Percentiles rank a stretch among this genome's conserved stretches.
Evolutionary conservation across 2,888 invertebrate genomes (phyloP).

Genomic region (Trisateles emortualis): DNA sequence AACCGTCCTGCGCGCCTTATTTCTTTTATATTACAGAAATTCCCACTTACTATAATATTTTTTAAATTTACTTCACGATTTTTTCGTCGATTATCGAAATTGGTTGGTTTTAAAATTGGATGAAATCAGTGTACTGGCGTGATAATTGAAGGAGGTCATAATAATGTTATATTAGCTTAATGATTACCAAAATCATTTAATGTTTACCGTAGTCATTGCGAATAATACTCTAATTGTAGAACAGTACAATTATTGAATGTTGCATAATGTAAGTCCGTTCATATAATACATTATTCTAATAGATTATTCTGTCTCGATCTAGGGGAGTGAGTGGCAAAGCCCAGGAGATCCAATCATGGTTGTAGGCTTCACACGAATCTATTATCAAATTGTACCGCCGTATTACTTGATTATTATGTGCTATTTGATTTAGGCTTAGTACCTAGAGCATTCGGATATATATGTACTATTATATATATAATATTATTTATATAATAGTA

Average conservation of each 20-base stretch:
- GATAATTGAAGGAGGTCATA: no score
- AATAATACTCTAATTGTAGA: no score
- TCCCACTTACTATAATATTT: constrained; percentile 1
- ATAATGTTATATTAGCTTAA: no score
- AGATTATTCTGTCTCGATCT: constrained; percentile 27
- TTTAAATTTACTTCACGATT: background rate
- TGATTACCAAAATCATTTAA: no score
- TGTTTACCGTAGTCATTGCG: background rate
- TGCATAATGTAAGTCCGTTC: background rate
- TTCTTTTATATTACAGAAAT: constrained; percentile 21
- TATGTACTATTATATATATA: no score
- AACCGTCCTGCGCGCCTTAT: constrained; percentile 6
- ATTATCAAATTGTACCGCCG: constrained; percentile 42
- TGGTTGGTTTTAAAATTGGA: no score
- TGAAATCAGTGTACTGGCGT: no score
- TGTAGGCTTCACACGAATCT: constrained; percentile 35
- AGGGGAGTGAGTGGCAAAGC: constrained; percentile 33
- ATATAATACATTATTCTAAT: background rate
- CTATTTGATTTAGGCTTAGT: constrained; percentile 6
- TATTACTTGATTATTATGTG: constrained; percentile 33
- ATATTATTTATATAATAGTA: no score
- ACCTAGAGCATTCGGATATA: constrained; percentile 28
- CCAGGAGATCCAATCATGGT: constrained; percentile 38
- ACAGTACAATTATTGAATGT: background rate
- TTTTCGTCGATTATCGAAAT: no score